Evolutionary conservation across 2,797 vertebrate species (phyloP).

Genomic region (Myiothlypis coronata): DNA sequence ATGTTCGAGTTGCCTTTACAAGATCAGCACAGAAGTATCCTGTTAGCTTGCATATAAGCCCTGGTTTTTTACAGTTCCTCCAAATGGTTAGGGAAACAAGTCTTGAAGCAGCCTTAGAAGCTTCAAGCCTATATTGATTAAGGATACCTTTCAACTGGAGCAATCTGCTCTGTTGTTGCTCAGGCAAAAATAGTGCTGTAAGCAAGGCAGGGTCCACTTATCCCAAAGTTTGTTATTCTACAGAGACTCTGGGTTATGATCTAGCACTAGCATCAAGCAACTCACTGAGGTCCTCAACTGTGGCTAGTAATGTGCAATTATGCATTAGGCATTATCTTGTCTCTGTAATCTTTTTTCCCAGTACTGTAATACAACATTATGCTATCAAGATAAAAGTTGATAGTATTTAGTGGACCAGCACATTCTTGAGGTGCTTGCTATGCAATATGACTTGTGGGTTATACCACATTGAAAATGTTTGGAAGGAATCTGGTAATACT

Average conservation of each 20-base stretch:
- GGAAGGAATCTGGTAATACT: neutral
- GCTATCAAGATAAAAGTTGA: neutral
- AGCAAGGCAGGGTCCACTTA: neutral
- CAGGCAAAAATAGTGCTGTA: neutral
- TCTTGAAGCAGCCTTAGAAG: neutral
- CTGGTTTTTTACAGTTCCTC: neutral
- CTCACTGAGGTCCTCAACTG: neutral
- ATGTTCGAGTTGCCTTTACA: neutral
- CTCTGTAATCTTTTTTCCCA: neutral
- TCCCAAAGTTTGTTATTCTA: neutral
- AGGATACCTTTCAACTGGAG: neutral
- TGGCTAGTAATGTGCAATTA: neutral
- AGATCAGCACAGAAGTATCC: neutral
- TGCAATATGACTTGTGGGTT: neutral
- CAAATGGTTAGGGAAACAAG: neutral
- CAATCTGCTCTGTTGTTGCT: neutral
- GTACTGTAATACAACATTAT: neutral
- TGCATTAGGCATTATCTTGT: neutral
- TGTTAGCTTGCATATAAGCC: neutral
- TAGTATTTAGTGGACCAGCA: neutral
- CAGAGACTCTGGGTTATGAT: neutral
- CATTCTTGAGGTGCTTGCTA: neutral
- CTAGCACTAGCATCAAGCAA: neutral
- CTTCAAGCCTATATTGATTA: neutral
- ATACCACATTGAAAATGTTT: neutral